Evolutionary conservation across 2,888 invertebrate species (phyloP), one percentile per base, ranked within the genome.

Genomic region (Sphinx pinastri): DNA sequence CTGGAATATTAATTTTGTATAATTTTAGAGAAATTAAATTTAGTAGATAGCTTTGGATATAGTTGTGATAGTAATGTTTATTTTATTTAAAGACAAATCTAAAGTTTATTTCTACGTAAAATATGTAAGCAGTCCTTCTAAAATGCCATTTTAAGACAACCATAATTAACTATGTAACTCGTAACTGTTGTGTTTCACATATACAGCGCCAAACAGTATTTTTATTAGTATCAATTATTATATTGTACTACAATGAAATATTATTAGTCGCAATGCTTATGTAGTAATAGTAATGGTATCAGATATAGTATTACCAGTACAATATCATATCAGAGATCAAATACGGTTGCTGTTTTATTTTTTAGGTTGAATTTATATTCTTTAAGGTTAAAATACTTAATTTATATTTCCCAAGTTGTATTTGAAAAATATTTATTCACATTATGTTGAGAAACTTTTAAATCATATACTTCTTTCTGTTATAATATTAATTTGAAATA

Each of bases 41-140:
- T 25, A 63, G 63, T 63, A 63, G 63, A 25, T 63, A 63, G 49
- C 49, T 47, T 63, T 63, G 63, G 45, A 63, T 49, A 69, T 69
- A 69, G 69, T 69, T 69, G 69, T 69, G 69, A 69, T 69, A 69
- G 54, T 69, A 60, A 70, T 71, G 38, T 68, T 73, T 68, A 68
- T 70, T 74, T 71, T 71, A 72, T 73, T 71, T 73, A 72, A 68
- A 70, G 71, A 70, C 70, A 72, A 67, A 72, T 74, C 73, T 81
- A 78, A 80, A 68, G 69, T 38, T 70, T 72, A 67, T 69, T 68
- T 58, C 69, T 66, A 54, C 59, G 12, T 19, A 49, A 49, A 49
- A 47, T 19, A 47, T 47, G 16, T 47, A 63, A 63, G 49, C 63
- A 63, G 49, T 63, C 19, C 49, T 49, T 13, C 49, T 25, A 47